Conservation (phyloP, 2,113 vertebrate genomes). For the Tachysurus fulvidraco region DNA sequence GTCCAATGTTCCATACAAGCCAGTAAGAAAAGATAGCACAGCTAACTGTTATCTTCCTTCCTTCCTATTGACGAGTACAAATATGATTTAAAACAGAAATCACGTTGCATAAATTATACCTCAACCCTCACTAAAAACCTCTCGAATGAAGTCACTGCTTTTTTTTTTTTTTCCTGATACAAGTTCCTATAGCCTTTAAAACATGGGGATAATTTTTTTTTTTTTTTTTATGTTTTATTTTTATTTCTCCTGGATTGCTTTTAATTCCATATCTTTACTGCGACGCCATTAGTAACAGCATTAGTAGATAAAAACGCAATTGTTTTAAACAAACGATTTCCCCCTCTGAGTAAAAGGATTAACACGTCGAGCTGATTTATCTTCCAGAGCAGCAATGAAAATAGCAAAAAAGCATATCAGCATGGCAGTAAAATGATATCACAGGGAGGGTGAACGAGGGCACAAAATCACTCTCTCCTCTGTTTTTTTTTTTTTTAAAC, state of each 20-base stretch:
- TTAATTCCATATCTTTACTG: neutral
- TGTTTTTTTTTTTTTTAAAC: constrained; percentile 30
- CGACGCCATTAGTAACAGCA: constrained; percentile 18
- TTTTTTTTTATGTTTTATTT: neutral
- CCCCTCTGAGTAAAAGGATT: constrained; percentile 25
- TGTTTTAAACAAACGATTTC: constrained; percentile 25
- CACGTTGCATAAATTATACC: neutral
- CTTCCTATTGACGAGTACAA: neutral
- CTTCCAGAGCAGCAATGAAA: constrained; percentile 38
- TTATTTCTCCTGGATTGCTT: neutral
- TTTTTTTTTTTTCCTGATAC: no score
- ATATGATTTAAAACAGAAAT: constrained; percentile 4
- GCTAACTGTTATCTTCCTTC: constrained; percentile 10
- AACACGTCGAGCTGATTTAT: constrained; percentile 59
- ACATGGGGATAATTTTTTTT: neutral
- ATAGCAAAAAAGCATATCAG: constrained; percentile 35
- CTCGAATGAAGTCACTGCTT: neutral
- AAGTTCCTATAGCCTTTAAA: neutral
- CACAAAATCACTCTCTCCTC: neutral
- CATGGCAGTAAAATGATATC: constrained; percentile 41
- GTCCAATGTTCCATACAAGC: neutral
- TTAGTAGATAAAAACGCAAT: constrained; percentile 12
- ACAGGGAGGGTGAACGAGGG: constrained; percentile 25
- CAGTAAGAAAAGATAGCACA: neutral
- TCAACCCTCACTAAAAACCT: neutral